Percentiles rank a stretch among this genome's conserved stretches.
phyloP scores from a whole-genome alignment of 2,797 vertebrate species.

The Dipus sagitta region DNA sequence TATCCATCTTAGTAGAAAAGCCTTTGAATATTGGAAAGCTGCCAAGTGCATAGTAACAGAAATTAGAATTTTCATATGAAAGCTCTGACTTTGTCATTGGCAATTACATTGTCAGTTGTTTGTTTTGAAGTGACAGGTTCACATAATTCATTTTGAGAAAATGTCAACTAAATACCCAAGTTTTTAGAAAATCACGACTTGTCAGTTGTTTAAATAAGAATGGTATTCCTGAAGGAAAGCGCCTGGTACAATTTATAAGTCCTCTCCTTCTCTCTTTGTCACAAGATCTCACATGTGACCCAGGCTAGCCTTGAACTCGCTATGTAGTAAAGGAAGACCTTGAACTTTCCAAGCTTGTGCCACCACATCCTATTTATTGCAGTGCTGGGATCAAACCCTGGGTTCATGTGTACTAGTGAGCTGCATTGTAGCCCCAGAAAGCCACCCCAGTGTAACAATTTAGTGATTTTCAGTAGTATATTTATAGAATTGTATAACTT shows the following conservation, averaged over 20 bases:
- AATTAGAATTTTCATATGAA: background rate
- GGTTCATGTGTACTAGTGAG: no score
- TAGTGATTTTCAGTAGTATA: no score
- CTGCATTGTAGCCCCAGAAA: no score
- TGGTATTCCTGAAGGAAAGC: background rate
- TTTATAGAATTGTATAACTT: background rate
- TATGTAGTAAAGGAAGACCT: background rate
- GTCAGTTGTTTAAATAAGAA: constrained; percentile 13
- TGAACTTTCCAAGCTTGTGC: background rate
- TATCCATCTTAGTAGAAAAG: no score
- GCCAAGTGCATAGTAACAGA: no score
- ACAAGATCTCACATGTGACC: no score
- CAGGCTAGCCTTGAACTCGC: background rate
- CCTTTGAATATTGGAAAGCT: no score
- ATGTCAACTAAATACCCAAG: background rate
- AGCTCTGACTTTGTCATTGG: background rate
- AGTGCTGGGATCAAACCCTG: no score
- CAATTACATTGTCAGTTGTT: no score
- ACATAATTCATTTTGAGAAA: constrained; percentile 21
- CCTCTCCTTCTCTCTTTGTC: no score
- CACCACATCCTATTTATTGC: background rate
- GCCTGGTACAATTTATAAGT: background rate
- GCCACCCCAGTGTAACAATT: no score
- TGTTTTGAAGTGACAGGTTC: no score
- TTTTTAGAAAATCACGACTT: background rate